phyloP scores from a whole-genome alignment of 2,797 vertebrate species.

The Urosaurus nigricauda region DNA sequence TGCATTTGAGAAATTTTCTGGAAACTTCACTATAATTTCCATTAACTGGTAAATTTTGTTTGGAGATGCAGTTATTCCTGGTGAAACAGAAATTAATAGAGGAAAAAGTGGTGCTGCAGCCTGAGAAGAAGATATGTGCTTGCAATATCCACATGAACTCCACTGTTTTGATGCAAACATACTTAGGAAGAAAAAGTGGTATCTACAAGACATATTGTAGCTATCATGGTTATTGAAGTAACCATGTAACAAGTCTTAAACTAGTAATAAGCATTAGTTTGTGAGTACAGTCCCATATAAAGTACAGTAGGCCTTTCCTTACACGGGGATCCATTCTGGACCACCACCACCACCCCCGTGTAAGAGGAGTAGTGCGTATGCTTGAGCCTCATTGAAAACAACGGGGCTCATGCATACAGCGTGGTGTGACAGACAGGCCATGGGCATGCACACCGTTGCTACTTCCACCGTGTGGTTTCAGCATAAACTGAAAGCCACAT shows the following conservation, averaged over 20 bases:
- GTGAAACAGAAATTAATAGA: background rate
- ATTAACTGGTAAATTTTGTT: background rate
- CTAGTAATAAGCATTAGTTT: background rate
- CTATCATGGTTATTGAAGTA: background rate
- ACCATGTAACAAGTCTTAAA: background rate
- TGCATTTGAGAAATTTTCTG: background rate
- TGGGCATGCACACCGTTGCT: too few relatives aligned
- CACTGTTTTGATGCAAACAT: background rate
- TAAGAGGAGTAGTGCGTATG: too few relatives aligned
- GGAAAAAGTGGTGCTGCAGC: background rate
- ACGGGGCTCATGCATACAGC: too few relatives aligned
- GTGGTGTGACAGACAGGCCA: too few relatives aligned
- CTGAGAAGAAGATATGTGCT: background rate
- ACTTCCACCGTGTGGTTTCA: too few relatives aligned
- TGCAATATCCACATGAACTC: background rate
- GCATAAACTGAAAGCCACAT: too few relatives aligned
- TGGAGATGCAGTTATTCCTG: background rate
- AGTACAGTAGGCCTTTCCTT: too few relatives aligned
- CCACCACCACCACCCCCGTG: too few relatives aligned
- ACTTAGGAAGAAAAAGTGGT: background rate
- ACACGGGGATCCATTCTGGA: too few relatives aligned
- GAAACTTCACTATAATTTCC: background rate
- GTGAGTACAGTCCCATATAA: background rate
- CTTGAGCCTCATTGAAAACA: too few relatives aligned
- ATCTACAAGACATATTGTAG: background rate